Base-by-base conservation (phyloP, 2,113 vertebrate genomes). In the Neogale vison region DNA sequence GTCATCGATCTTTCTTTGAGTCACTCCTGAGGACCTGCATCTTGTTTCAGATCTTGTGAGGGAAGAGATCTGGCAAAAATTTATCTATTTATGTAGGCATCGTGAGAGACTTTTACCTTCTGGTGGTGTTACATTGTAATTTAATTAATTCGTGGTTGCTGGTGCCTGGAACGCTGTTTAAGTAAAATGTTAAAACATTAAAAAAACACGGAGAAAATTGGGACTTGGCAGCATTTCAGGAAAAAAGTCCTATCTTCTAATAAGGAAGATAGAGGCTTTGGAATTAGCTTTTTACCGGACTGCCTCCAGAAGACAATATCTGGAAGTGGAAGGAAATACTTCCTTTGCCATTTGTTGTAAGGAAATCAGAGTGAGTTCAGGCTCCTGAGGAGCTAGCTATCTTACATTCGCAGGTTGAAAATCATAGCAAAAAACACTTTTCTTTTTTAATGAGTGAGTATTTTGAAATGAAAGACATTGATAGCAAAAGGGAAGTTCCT, bases 181-280 rank as follows among this genome's bases (percentile, higher is more conserved):
- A 93, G 86, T 89, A 74, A 96, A 90, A 91, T 67, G n/a, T 81
- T 92, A 95, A 96, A 95, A 96, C 74, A 90, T 93, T 95, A 88
- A 97, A 93, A 88, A 85, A 90, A 92, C 50, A 52, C 93, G 90
- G 69, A 87, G 72, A 96, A 93, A 65, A 93, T 67, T 88, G 83
- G 61, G 39, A 87, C 47, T 93, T 97, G 86, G n/a, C 23, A 72
- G 72, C 23, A 42, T 97, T 83, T 96, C 85, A 97, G 87, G 90
- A 74, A 86, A 90, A 94, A 92, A 92, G 83, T 76, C n/a, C 67
- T 47, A 0, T 92, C 26, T 96, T 97, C n/a, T 83, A 61, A 93
- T 92, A 80, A 92, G 85, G 80, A 96, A 93, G 72, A 65, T 93
- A n/a, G 0, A 67, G 36, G 52, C 67, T 94, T 93, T 76, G 29